phyloP scores from a whole-genome alignment of 2,888 invertebrate genomes.

The Uropetala carovei region DNA sequence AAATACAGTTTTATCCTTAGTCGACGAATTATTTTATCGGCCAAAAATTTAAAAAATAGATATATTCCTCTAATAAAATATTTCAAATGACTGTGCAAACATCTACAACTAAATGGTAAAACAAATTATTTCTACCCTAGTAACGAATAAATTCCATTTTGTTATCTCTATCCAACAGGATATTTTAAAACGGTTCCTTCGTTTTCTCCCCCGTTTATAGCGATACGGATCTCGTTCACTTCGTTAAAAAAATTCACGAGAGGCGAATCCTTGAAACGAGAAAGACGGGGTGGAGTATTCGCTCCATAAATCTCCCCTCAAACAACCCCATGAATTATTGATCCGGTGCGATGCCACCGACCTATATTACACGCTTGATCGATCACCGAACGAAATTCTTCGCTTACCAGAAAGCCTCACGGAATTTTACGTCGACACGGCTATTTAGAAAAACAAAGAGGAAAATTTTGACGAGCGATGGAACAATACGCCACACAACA shows the following conservation, averaged over 20 bases:
- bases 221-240: constrained; percentile 5
- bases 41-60: too few species aligned
- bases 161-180: neutral
- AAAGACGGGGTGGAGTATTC: neutral
- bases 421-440: neutral
- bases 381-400: neutral
- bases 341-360: constrained; percentile 10
- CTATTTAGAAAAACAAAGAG: neutral
- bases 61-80: too few species aligned
- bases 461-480: neutral
- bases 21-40: too few species aligned
- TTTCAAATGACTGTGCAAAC: too few species aligned
- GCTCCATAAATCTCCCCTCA: constrained; percentile 20
- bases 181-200: neutral
- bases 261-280: neutral
- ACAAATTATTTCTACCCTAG: too few species aligned
- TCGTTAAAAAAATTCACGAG: neutral
- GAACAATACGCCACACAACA: neutral
- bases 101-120: too few species aligned
- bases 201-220: neutral
- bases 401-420: neutral
- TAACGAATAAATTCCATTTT: neutral
- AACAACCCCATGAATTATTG: constrained; percentile 32
- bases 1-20: too few species aligned
- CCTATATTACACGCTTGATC: constrained; percentile 22